These are phyloP conservation scores for Trichomycterus rosablanca DNA, from an alignment of 2,113 vertebrate genomes.

Conservation along the genomic window DNA sequence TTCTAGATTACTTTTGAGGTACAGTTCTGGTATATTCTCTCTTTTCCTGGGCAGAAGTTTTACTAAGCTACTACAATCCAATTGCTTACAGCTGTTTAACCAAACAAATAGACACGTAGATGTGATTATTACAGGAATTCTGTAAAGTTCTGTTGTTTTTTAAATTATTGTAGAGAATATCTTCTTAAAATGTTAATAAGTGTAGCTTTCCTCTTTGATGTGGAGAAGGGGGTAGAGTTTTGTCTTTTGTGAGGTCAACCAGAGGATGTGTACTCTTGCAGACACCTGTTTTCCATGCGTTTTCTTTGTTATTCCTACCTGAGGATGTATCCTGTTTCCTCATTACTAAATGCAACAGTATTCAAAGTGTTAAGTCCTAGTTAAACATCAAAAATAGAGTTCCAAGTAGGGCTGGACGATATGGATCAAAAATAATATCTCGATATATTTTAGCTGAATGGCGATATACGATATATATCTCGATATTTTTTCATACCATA, in stretches of 20 bases:
- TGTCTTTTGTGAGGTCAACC: constrained; percentile 14
- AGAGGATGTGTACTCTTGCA: constrained; percentile 11
- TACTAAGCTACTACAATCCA: neutral
- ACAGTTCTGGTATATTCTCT: neutral
- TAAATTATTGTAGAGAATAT: neutral
- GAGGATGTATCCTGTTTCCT: constrained; percentile 15
- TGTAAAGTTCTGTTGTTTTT: neutral
- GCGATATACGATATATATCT: too few species aligned
- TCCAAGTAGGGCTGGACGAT: too few species aligned
- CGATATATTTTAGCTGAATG: too few species aligned
- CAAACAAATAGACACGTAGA: neutral
- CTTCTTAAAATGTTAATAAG: neutral
- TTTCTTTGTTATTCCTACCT: neutral
- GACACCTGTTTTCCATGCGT: constrained; percentile 27
- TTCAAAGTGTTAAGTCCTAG: constrained; percentile 13
- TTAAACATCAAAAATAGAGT: constrained; percentile 22
- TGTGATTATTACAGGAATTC: neutral
- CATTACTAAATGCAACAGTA: neutral
- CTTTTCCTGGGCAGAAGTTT: too few species aligned
- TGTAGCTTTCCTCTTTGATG: neutral
- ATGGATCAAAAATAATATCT: too few species aligned
- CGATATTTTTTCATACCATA: too few species aligned
- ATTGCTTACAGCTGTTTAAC: constrained; percentile 1
- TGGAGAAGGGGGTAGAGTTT: neutral
- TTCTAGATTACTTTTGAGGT: too few species aligned